Evolutionary conservation across 2,113 vertebrate species (phyloP).

Genomic region (Equus przewalskii): DNA sequence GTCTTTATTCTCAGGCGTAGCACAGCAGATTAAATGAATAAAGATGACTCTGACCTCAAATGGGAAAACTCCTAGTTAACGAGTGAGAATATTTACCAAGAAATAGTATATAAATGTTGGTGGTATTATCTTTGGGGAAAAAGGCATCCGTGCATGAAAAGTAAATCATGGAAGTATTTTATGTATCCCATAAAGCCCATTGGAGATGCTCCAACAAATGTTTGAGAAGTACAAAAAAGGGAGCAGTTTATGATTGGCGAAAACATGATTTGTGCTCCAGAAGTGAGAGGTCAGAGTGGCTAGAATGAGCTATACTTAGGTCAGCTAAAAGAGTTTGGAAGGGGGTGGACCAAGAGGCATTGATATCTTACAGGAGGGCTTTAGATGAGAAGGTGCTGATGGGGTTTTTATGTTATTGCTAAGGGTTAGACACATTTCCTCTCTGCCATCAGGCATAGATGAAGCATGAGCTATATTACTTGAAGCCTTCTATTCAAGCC

Average conservation of each 20-base stretch:
- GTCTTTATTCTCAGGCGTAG: not conserved
- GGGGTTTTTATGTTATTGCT: not conserved
- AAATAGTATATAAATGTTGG: not conserved
- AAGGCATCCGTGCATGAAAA: not conserved
- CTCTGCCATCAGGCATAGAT: not conserved
- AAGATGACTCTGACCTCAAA: not conserved
- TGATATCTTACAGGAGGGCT: not conserved
- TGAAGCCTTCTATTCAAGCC: not conserved
- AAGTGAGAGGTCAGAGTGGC: not conserved
- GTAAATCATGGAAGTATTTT: not conserved
- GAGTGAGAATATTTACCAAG: not conserved
- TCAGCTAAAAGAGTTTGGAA: rapidly evolving
- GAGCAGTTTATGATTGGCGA: not conserved
- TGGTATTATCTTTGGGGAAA: not conserved
- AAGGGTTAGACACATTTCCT: not conserved
- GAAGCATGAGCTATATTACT: not conserved
- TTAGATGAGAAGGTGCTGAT: not conserved
- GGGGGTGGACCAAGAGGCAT: not conserved
- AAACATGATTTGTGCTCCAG: not conserved
- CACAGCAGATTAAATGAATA: not conserved
- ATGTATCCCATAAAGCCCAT: not conserved
- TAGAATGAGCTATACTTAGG: not conserved
- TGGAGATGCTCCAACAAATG: not conserved
- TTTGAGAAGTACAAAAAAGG: not conserved
- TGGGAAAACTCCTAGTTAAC: not conserved